Evolutionary conservation across 2,888 invertebrate species (phyloP).

Genomic region (Lithophane socia): DNA sequence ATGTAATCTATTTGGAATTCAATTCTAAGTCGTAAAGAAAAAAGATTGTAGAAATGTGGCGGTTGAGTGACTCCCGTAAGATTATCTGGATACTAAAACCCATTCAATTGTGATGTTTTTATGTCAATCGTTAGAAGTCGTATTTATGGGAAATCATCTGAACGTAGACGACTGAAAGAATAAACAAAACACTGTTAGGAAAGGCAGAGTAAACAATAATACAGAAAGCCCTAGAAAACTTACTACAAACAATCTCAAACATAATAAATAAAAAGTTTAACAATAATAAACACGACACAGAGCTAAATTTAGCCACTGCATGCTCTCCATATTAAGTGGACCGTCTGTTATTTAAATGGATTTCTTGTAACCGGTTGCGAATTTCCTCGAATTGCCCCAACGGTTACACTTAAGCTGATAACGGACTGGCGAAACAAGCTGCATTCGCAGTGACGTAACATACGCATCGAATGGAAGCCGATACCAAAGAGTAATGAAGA

Average conservation of each 20-base stretch:
- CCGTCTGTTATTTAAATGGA: slow-evolving; percentile 26
- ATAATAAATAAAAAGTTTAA: background rate
- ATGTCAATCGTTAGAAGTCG: slow-evolving; percentile 13
- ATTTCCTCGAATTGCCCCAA: slow-evolving; percentile 51
- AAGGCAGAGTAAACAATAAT: background rate
- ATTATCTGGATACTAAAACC: slow-evolving; percentile 47
- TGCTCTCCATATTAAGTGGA: background rate
- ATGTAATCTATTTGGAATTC: slow-evolving; percentile 36
- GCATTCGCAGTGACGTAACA: slow-evolving; percentile 42
- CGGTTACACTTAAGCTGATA: slow-evolving; percentile 36
- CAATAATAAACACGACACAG: background rate
- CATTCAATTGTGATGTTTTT: slow-evolving; percentile 46
- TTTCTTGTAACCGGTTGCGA: slow-evolving; percentile 39
- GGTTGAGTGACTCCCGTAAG: slow-evolving; percentile 25
- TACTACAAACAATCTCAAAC: background rate
- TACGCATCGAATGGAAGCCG: slow-evolving; percentile 28
- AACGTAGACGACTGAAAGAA: background rate
- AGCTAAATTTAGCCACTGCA: background rate
- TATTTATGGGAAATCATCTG: background rate
- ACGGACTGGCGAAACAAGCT: slow-evolving; percentile 36
- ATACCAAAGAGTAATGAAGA: background rate
- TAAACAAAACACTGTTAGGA: background rate
- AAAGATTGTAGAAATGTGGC: slow-evolving; percentile 42
- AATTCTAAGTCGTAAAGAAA: slow-evolving; percentile 41
- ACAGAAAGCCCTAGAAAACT: background rate